Evolutionary conservation across 1,140 invertebrate species (phyloP), one percentile per base, ranked within the genome.

Genomic region (Temnothorax nylanderi): DNA sequence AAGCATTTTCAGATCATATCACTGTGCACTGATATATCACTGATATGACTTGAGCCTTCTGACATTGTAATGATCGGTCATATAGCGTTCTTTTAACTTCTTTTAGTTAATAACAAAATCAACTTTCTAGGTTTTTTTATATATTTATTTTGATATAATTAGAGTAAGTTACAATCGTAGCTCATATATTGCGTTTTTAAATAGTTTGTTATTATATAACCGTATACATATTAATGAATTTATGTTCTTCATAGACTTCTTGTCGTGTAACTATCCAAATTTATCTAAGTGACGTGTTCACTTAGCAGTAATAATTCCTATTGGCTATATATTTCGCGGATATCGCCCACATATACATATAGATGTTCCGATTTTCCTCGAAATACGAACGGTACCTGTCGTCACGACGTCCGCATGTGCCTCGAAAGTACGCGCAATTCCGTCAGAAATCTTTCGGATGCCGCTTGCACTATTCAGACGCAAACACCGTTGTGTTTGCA

Each of bases 201-300:
- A 34, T 44, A 37, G 3, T 18, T 62, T 21, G 1, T 34, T 58
- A 47, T 60, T 44, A 1, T 44, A 26, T 81, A 13, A 65, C 16
- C 11, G 18, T 34, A 5, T 67, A n/a, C 16, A 0, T 54, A 69
- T 81, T 21, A 41, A 56, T 54, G 49, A 69, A 56, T 51, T 44
- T 21, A 44, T 26, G 34, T 82, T 47, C 0, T n/a, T 81, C 37
- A 72, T 21, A 58, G 13, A 72, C 18, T 8, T 67, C 2, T 56
- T 64, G 78, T 58, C 32, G 21, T 11, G 56, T 60, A 51, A 60
- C 58, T 82, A 76, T 91, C 71, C 87, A 89, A 91, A 92, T 87
- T 92, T 88, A 85, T 91, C 74, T 60, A 41, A 64, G 47, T 91
- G 91, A 92, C 91, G 90, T 86, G 85, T 84, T 80, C 78, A 58